Evolutionary conservation across 2,888 invertebrate species (phyloP).

Genomic region (Ferdinandea cuprea): DNA sequence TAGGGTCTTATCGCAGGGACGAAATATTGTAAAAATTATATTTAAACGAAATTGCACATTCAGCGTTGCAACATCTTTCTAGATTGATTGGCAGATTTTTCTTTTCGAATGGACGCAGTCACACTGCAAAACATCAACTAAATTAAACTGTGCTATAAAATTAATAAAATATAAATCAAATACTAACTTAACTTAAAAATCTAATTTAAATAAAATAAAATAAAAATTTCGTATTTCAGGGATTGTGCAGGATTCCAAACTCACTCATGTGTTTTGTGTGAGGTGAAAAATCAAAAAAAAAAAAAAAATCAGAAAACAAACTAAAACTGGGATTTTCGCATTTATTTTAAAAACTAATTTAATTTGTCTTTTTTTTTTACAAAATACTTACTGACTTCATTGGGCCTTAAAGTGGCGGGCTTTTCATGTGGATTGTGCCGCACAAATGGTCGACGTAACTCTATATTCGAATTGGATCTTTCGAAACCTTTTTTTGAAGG

Average conservation of each 20-base stretch:
- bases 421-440: constrained; percentile 81
- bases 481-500: constrained; percentile 79
- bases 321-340: constrained; percentile 22
- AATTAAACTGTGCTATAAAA: too few species aligned
- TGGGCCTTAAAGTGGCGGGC: constrained; percentile 85
- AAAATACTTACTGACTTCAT: constrained; percentile 85
- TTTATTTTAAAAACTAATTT: constrained; percentile 12
- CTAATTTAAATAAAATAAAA: background rate
- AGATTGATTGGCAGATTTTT: too few species aligned
- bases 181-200: background rate
- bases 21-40: too few species aligned
- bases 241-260: constrained; percentile 52
- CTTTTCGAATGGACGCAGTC: too few species aligned
- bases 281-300: constrained; percentile 3
- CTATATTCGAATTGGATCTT: constrained; percentile 81
- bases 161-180: background rate
- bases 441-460: constrained; percentile 79
- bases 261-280: constrained; percentile 54
- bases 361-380: background rate
- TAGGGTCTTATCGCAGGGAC: too few species aligned
- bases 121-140: too few species aligned
- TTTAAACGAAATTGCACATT: too few species aligned
- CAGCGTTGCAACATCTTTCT: too few species aligned
- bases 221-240: background rate
- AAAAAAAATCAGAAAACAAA: constrained; percentile 12